Conservation (phyloP, 2,797 vertebrate genomes). For the Aulostomus chinensis region DNA sequence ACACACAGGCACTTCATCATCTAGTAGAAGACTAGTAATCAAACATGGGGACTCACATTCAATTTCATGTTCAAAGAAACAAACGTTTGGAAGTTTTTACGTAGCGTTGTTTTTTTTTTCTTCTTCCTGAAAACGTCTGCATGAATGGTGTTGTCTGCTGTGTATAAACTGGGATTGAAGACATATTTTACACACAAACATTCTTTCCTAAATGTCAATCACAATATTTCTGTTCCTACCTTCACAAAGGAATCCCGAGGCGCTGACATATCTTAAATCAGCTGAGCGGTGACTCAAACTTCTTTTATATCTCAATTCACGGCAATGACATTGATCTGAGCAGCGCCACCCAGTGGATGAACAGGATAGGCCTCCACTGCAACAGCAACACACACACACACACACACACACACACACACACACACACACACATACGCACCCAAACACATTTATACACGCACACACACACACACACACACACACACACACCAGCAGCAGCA, state of each 20-base stretch:
- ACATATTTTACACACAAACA: too few relatives aligned
- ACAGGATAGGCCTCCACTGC: not conserved
- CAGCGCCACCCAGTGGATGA: conserved; percentile 92
- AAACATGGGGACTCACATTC: conserved; percentile 15
- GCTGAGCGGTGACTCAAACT: conserved; percentile 32
- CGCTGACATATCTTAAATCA: conserved; percentile 37
- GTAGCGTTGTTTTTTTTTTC: too few relatives aligned
- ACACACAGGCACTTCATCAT: too few relatives aligned
- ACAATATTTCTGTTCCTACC: conserved; percentile 57
- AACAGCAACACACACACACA: conserved; percentile 7
- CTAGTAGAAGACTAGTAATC: too few relatives aligned
- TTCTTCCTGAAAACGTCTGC: too few relatives aligned
- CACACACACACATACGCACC: conserved; percentile 4
- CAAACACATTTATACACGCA: conserved; percentile 4
- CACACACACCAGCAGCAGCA: not conserved
- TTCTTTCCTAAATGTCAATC: too few relatives aligned
- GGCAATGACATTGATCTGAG: conserved; percentile 99
- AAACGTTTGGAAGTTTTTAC: too few relatives aligned
- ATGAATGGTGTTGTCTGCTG: too few relatives aligned
- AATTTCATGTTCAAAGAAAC: conserved; percentile 9
- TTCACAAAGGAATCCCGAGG: conserved; percentile 42
- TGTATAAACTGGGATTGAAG: too few relatives aligned
- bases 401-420: conserved; percentile 1
- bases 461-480: conserved; percentile 5
- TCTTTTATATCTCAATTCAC: conserved; percentile 76